Percentiles rank a stretch among this genome's conserved stretches.
Evolutionary conservation across 2,797 vertebrate genomes (phyloP).

Genomic region (Coccyzus lansbergi): DNA sequence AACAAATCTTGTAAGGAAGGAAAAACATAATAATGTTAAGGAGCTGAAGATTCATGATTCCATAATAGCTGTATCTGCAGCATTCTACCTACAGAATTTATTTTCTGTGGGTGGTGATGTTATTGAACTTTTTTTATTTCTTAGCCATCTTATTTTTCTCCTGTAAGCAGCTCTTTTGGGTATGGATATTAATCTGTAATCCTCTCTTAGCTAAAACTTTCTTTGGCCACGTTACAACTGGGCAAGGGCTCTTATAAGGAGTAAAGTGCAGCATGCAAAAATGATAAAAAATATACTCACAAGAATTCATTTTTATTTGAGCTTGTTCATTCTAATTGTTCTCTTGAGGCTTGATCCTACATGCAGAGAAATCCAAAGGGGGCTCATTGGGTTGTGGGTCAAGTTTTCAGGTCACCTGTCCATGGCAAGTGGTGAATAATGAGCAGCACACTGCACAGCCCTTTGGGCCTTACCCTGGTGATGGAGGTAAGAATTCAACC

Average conservation of each 20-base stretch:
- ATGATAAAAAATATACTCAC: not conserved
- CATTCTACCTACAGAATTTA: not conserved
- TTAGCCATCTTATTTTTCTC: not conserved
- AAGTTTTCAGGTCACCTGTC: conserved; percentile 21
- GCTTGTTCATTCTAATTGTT: not conserved
- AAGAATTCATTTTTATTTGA: not conserved
- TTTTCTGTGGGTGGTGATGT: not conserved
- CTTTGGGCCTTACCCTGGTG: not conserved
- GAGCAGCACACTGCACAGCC: not conserved
- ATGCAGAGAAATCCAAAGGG: not conserved
- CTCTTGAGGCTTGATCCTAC: not conserved
- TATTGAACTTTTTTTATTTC: not conserved
- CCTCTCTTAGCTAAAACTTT: not conserved
- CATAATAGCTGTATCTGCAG: not conserved
- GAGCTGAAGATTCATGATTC: conserved; percentile 4
- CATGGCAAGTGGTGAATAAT: not conserved
- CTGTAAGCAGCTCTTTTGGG: not conserved
- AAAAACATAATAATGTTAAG: not conserved
- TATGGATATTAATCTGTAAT: not conserved
- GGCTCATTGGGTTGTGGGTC: not conserved
- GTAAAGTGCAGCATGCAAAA: not conserved
- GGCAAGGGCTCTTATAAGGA: not conserved
- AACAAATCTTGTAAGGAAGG: not conserved
- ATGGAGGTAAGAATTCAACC: not conserved
- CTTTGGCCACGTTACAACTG: not conserved